phyloP scores from a whole-genome alignment of 1,140 invertebrate species.

The Danaus melanippus region DNA sequence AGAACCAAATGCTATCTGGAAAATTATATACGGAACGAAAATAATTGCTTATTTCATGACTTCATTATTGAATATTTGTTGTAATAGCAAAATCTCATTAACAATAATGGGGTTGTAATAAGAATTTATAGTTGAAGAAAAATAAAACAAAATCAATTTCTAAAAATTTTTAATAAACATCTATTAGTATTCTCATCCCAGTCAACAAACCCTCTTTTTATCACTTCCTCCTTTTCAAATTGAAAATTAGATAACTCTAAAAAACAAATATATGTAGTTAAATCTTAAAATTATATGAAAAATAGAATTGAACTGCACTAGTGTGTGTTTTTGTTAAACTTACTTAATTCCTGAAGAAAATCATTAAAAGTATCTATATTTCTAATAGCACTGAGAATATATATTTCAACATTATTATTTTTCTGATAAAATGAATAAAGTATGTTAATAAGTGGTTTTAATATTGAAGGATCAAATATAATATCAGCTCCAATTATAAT shows the following conservation, averaged over 20 bases:
- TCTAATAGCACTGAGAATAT: slow-evolving; percentile 52
- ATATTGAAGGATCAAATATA: slow-evolving; percentile 56
- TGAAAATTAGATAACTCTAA: slow-evolving; percentile 18
- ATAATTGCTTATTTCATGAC: too few relatives aligned
- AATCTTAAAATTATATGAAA: slow-evolving; percentile 3
- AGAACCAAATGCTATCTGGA: too few relatives aligned
- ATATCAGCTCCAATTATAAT: slow-evolving; percentile 60
- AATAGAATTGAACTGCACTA: slow-evolving; percentile 1
- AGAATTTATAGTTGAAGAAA: neutral
- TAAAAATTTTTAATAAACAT: slow-evolving; percentile 28
- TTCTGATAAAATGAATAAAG: slow-evolving; percentile 34
- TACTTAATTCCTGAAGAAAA: slow-evolving; percentile 44
- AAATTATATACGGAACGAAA: too few relatives aligned
- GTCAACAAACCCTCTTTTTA: slow-evolving; percentile 18
- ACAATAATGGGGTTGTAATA: neutral
- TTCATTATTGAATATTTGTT: too few relatives aligned
- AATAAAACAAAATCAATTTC: slow-evolving; percentile 6
- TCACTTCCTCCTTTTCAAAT: slow-evolving; percentile 14
- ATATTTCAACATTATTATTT: slow-evolving; percentile 45
- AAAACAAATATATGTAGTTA: slow-evolving; percentile 16
- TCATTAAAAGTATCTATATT: slow-evolving; percentile 47
- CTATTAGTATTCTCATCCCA: slow-evolving; percentile 25
- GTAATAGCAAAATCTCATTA: too few relatives aligned
- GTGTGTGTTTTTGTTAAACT: slow-evolving; percentile 6
- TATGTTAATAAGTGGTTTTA: slow-evolving; percentile 46